A percentile compares a stretch with the other conserved stretches of the same genome.
These are phyloP conservation scores for Platichthys flesus DNA, from an alignment of 2,113 vertebrate species.

Conservation along the genomic window DNA sequence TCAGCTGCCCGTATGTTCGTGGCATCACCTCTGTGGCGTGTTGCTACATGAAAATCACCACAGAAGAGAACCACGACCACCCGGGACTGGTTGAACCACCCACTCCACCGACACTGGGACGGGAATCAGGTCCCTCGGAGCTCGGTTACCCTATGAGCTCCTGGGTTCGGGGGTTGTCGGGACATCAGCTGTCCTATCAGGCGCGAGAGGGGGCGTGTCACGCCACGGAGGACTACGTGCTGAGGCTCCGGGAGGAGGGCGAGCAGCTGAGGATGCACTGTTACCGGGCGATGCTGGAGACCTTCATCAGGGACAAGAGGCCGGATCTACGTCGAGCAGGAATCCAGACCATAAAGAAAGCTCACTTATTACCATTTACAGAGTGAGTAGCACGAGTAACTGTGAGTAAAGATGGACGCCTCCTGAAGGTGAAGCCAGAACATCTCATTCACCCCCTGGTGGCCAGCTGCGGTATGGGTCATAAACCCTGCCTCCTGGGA, in stretches of 20 bases:
- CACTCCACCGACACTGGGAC: not conserved
- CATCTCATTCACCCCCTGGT: not conserved
- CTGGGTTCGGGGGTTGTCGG: constrained; percentile 82
- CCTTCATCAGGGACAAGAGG: constrained; percentile 77
- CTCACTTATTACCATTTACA: constrained; percentile 84
- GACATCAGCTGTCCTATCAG: constrained; percentile 88
- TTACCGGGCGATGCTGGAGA: constrained; percentile 89
- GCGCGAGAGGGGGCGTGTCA: constrained; percentile 92
- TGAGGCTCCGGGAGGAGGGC: constrained; percentile 75
- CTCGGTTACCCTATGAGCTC: constrained; percentile 89
- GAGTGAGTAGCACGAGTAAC: constrained; percentile 76
- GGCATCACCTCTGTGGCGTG: constrained; percentile 90
- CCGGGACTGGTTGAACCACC: constrained; percentile 58
- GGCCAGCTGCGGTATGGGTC: not conserved
- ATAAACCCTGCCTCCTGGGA: not conserved
- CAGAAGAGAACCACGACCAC: constrained; percentile 61
- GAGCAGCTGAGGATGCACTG: constrained; percentile 84
- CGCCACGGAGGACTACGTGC: constrained; percentile 86
- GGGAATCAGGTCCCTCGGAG: not conserved
- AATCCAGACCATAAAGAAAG: constrained; percentile 88
- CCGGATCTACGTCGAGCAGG: constrained; percentile 83
- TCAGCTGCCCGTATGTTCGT: constrained; percentile 79
- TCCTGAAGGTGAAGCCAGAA: not conserved
- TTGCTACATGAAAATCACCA: constrained; percentile 95
- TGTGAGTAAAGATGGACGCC: not conserved